Base-by-base conservation (phyloP, 2,797 vertebrate species). In the Cyprinella venusta region DNA sequence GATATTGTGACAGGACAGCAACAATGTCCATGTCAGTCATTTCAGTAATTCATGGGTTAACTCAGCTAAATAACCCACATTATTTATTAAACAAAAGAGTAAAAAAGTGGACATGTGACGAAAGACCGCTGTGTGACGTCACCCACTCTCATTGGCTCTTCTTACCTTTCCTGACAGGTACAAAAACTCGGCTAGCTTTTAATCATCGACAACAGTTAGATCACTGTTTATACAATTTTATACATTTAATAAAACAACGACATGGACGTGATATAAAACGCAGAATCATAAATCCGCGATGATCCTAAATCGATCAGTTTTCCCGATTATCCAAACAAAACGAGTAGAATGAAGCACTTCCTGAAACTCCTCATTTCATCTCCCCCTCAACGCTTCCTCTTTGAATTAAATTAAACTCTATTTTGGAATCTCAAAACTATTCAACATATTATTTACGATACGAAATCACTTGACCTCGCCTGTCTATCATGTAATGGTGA, bases 131-230 rank as follows among this genome's bases (percentile, higher is more conserved):
- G 9, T 33, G 76, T 88, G 88, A 88, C 88, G 84, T 87, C 0
- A 1, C 54, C 6, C 68, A 4, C 36, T 63, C 54, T 63, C 59
- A 86, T 87, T 86, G 86, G 86, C 77, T 78, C 52, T 30, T 42
- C 24, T 6, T 40, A 86, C 86, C 86, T 87, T 74, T 74, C 54
- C 36, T 40, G 56, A 79, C 88, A 88, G 88, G 88, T 87, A 87
- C 48, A 67, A 8, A 54, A 64, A 26, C 48, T 61, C 19, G n/a
- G 50, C 10, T 56, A 9, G 2, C 61, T 56, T 82, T 18, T 68
- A 45, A 77, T 56, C 52, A 68, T 15, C 26, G 19, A 45, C 13
- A 48, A 12, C 19, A 30, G 42, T 45, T 45, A 48, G 15, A 15
- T 15, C 45, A 15, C 1, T 0, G 45, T 48, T 45, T 48, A 48